Evolutionary conservation across 2,888 invertebrate genomes (phyloP), one percentile per base, ranked within the genome.

Genomic region (Spodoptera picta): DNA sequence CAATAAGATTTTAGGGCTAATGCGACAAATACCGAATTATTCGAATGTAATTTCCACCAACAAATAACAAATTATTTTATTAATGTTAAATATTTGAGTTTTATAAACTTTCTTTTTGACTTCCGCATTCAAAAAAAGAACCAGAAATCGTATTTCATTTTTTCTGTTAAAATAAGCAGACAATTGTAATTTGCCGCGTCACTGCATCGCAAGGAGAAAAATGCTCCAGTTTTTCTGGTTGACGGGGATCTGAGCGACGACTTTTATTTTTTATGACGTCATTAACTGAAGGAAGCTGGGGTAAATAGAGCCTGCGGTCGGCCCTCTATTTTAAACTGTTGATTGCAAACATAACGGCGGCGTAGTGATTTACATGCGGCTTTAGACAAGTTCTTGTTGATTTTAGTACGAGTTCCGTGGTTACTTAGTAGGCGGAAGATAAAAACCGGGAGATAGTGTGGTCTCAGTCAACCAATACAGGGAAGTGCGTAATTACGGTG

Each of bases 261-360:
- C 90, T 92, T 92, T 92, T 91, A 91, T 90, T 91, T 92, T 93
- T 92, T 91, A 91, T 90, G 92, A 90, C 87, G 86, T 92, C 91
- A 92, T 93, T 93, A 93, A 90, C 86, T 87, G 69, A 81, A 92
- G 93, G 93, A 93, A 92, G 89, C 83, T 79, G 81, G 86, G 84
- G 87, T 83, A 88, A 90, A 87, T 85, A 86, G 84, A 88, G 87
- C 86, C 87, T 92, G 93, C 88, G 92, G 92, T 92, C 81, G 78
- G 77, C 51, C 67, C 68, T 77, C 75, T 73, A 85, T 87, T 90
- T 87, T 83, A 86, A 91, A 88, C 86, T 87, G 87, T 88, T 91
- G 89, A 91, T 90, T 88, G 85, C 86, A 73, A 84, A 83, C 77
- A 66, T 75, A 73, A 72, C 77, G 75, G 74, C 71, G 73, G 73